These are phyloP conservation scores for Tipula lateralis DNA, from an alignment of 2,888 invertebrate species.

Conservation along the genomic window DNA sequence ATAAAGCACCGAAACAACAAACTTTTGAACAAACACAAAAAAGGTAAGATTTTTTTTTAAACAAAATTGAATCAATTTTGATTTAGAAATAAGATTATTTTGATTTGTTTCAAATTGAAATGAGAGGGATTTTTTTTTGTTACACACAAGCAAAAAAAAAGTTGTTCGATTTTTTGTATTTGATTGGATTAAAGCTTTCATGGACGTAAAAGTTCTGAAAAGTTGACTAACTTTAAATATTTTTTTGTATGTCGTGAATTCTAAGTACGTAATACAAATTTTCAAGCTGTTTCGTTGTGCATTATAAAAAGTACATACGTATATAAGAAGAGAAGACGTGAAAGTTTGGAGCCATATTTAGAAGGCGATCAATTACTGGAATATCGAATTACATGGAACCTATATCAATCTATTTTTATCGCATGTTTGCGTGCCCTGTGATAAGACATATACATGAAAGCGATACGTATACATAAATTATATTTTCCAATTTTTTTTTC, in stretches of 20 bases:
- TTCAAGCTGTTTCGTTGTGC: not conserved
- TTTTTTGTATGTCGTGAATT: not conserved
- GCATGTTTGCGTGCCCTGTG: not conserved
- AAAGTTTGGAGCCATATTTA: not conserved
- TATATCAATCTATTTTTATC: not conserved
- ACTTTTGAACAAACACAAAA: not conserved
- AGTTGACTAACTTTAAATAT: not conserved
- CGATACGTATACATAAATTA: not conserved
- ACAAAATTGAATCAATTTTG: conserved; percentile 7
- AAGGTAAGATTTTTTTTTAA: not conserved
- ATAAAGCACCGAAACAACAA: not conserved
- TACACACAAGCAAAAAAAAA: not conserved
- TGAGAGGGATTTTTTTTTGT: not conserved
- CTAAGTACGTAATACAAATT: not conserved
- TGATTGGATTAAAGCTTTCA: not conserved
- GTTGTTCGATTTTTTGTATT: not conserved
- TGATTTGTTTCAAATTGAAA: conserved; percentile 24
- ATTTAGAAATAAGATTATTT: conserved; percentile 24
- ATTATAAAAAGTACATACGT: not conserved
- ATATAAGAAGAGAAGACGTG: not conserved
- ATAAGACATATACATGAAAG: not conserved
- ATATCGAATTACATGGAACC: not conserved
- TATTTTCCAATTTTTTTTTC: not conserved
- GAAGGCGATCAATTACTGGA: not conserved
- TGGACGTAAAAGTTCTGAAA: not conserved